A percentile compares a stretch with the other conserved stretches of the same genome.
These are phyloP conservation scores for Orcinus orca DNA, from an alignment of 2,113 vertebrate genomes.

Conservation along the genomic window DNA sequence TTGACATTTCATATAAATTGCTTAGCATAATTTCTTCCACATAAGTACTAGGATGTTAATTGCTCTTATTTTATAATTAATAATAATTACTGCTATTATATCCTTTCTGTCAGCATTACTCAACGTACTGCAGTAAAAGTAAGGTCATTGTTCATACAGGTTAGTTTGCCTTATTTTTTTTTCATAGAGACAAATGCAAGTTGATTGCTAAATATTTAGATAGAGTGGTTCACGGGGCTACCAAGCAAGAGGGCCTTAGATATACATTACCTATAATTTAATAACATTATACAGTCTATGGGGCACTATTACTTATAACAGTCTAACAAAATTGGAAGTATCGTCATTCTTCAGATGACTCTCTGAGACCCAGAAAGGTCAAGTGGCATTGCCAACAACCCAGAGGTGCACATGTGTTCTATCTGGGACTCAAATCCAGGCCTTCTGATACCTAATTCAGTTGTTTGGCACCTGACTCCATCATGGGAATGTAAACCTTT, in stretches of 20 bases:
- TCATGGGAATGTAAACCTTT: background rate
- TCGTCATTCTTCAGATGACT: background rate
- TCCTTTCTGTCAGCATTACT: background rate
- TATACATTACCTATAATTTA: background rate
- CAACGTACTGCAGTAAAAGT: background rate
- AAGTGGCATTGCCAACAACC: background rate
- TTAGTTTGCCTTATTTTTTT: constrained; percentile 12
- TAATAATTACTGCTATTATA: background rate
- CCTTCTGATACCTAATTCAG: background rate
- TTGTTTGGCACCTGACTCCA: background rate
- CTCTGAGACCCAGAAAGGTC: background rate
- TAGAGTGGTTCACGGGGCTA: background rate
- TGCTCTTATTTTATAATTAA: background rate
- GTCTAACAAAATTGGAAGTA: background rate
- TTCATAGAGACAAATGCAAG: background rate
- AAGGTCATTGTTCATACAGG: background rate
- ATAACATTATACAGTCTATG: background rate
- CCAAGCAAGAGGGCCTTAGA: background rate
- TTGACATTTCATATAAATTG: background rate
- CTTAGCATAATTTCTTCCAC: background rate
- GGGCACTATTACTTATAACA: background rate
- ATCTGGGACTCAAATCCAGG: background rate
- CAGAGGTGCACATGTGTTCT: background rate
- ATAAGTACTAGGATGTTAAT: background rate
- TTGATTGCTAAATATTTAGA: background rate